Evolutionary conservation across 2,888 invertebrate genomes (phyloP), one percentile per base, ranked within the genome.

Genomic region (Orchesella flavescens): DNA sequence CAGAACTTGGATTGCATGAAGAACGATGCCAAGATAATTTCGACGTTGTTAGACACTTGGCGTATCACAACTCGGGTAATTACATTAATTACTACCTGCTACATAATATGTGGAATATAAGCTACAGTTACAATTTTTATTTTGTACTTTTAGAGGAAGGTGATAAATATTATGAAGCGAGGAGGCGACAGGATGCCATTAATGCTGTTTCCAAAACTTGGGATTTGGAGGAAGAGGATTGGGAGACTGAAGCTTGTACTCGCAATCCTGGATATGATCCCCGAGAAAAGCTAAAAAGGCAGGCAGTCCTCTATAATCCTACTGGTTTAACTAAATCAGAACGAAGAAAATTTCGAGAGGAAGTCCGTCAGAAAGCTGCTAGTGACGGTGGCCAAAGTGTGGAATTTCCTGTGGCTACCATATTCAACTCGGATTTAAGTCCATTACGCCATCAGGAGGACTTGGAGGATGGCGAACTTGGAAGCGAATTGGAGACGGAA

Each of bases 181-280:
- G 74, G 19, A 15, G 49, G 9, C n/a, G 53, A 12, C 9, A 12
- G 43, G 72, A 66, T n/a, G 77, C 72, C 9, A 46, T 53, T 1
- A 66, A 74, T 74, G 74, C 73, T 19, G 17, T n/a, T 10, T 5
- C 13, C 4, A n/a, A 43, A 2, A 77, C 76, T 19, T 78, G 76
- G 79, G 86, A 78, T 9, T 53, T 73, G 13, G 83, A 83, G n/a
- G 86, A 80, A 17, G 87, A 87, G 53, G 84, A 87, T 66, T 87
- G 87, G 87, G 87, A 87, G 63, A 53, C 85, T 15, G 86, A 85
- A 1, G 23, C 68, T 13, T 63, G 43, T 12, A 84, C 80, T 0
- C 68, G 83, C n/a, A 46, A 12, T 15, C 49, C 85, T 2, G 87
- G 86, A 5, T 87, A 87, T 46, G 85, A 87, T 59, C 87, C 87